Conservation (phyloP, 2,797 vertebrate genomes). For the Cynopterus sphinx region DNA sequence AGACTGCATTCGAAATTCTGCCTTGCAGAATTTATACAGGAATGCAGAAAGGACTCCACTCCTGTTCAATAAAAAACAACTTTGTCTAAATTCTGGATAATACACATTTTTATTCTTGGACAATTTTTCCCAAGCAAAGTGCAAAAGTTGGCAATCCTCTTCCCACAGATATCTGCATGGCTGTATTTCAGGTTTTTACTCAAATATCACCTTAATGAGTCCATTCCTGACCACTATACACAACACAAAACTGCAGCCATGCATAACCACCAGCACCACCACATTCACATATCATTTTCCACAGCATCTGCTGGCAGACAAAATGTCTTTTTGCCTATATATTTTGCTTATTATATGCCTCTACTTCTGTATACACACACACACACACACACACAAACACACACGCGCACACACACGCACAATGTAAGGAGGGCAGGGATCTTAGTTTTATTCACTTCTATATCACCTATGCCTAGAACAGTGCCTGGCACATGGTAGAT, state of each 20-base stretch:
- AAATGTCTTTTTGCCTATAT: neutral
- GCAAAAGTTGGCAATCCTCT: neutral
- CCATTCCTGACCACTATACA: neutral
- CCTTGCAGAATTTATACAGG: slow-evolving; percentile 21
- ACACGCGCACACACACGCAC: neutral
- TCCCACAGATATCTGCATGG: neutral
- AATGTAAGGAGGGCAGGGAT: neutral
- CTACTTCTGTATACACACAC: neutral
- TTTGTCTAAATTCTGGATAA: slow-evolving; percentile 8
- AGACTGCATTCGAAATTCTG: slow-evolving; percentile 20
- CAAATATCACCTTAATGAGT: neutral
- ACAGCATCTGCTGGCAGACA: neutral
- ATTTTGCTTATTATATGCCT: neutral
- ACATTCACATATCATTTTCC: neutral
- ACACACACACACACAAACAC: neutral
- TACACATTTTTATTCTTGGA: neutral
- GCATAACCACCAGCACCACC: neutral
- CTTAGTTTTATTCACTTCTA: neutral
- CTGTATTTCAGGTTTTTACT: neutral
- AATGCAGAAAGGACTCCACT: neutral
- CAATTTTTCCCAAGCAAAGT: neutral
- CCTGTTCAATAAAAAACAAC: neutral
- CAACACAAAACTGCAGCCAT: neutral
- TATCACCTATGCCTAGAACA: neutral
- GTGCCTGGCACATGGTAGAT: neutral